Evolutionary conservation across 1,140 invertebrate genomes (phyloP), one percentile per base, ranked within the genome.

Genomic region (Drosophila ogumai): DNA sequence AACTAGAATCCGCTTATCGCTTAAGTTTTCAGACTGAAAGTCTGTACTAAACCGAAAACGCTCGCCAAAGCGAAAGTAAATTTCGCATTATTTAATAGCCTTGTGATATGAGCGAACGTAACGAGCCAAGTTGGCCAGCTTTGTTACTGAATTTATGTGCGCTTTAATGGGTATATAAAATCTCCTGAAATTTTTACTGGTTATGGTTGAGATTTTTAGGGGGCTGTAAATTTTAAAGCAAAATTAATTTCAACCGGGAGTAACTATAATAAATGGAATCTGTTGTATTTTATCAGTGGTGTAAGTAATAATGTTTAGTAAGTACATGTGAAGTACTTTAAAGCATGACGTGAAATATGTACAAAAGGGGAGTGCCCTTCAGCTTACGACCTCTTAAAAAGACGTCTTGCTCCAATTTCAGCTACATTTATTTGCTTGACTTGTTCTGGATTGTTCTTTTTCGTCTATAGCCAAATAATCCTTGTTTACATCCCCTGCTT

Each of bases 61-160:
- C 17, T 25, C 22, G 44, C 28, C 19, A 54, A 55, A 56, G 47
- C 8, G 25, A 64, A 64, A 61, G 43, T 38, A 61, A 79, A 63
- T 54, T 82, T 56, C 34, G 36, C 50, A 52, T 55, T 61, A 61
- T 73, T 81, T 66, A 73, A 81, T 65, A 67, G 63, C 67, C 57
- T 55, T 54, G 67, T 49, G 65, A 75, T 79, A 79, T 66, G 60
- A 46, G 60, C 17, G 19, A 55, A 19, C 49, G 44, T 44, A 72
- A 67, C 50, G 68, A 72, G 47, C 40, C 57, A 68, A 61, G 41
- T 55, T 75, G 36, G 50, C 72, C 50, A 80, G 64, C 55, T 65
- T 79, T 61, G 34, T 57, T 60, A 57, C 43, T 32, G 41, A 84
- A 79, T 84, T 84, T 84, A 84, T 84, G 81, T 58, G 44, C 50